A percentile compares a stretch with the other conserved stretches of the same genome.
These are phyloP conservation scores for Nematopogon swammerdamellus DNA, from an alignment of 2,888 invertebrate species.

Conservation along the genomic window DNA sequence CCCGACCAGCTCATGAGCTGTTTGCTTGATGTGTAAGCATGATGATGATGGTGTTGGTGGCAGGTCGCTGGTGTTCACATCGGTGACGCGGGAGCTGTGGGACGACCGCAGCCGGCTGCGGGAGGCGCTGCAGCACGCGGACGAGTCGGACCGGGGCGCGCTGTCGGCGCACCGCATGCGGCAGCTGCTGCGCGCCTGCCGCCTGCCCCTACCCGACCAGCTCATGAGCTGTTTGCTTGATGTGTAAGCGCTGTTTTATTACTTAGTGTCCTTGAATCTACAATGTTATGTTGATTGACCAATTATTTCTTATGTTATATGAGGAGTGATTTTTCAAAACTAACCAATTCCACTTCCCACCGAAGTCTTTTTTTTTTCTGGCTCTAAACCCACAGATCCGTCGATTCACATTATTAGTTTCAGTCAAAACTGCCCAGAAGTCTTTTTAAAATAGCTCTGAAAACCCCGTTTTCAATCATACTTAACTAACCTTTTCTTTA, in stretches of 20 bases:
- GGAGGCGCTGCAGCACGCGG: conserved; percentile 37
- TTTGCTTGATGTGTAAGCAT: conserved; percentile 63
- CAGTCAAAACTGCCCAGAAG: no score
- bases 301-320: no score
- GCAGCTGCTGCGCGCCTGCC: conserved; percentile 64
- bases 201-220: conserved; percentile 65
- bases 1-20: conserved; percentile 64
- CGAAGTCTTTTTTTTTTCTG: no score
- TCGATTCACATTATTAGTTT: no score
- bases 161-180: conserved; percentile 58
- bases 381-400: no score
- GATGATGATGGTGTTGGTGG: not conserved
- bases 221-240: conserved; percentile 67
- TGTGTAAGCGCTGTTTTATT: conserved; percentile 63
- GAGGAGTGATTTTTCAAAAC: no score
- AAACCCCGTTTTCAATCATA: no score
- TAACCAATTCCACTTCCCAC: no score
- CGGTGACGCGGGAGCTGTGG: conserved; percentile 70
- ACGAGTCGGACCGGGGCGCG: conserved; percentile 49
- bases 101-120: conserved; percentile 53
- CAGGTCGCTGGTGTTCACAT: conserved; percentile 68
- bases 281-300: no score
- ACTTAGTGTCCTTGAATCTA: no score
- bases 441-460: no score
- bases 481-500: no score